These are phyloP conservation scores for Camarhynchus parvulus DNA, from an alignment of 2,113 vertebrate genomes.

Conservation along the genomic window DNA sequence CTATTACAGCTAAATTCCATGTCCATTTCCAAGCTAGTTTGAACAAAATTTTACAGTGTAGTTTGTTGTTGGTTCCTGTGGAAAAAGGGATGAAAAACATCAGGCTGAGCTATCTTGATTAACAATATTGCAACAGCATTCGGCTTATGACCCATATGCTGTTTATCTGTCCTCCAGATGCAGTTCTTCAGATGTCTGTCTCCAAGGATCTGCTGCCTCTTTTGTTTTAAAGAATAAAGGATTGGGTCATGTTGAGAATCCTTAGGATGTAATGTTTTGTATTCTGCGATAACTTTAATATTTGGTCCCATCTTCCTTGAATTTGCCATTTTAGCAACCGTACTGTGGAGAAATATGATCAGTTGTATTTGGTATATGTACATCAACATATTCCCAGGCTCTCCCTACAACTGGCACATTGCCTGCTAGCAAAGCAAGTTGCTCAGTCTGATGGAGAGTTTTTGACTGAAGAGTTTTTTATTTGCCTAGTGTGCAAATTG, in stretches of 20 bases:
- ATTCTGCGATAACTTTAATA: neutral
- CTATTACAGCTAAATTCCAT: conserved; percentile 35
- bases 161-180: neutral
- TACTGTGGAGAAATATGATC: neutral
- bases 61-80: neutral
- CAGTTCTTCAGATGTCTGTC: neutral
- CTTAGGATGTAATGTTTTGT: neutral
- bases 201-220: neutral
- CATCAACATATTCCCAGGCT: neutral
- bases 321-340: neutral
- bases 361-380: neutral
- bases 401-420: neutral
- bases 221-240: neutral
- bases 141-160: neutral
- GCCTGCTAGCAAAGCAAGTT: neutral
- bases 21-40: conserved; percentile 1
- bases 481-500: neutral
- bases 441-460: neutral
- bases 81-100: neutral
- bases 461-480: neutral
- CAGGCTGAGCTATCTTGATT: neutral
- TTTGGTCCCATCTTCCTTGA: neutral
- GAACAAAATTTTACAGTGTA: neutral
- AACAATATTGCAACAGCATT: neutral
- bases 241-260: neutral